Evolutionary conservation across 2,888 invertebrate species (phyloP).

Genomic region (Diabrotica balteata): DNA sequence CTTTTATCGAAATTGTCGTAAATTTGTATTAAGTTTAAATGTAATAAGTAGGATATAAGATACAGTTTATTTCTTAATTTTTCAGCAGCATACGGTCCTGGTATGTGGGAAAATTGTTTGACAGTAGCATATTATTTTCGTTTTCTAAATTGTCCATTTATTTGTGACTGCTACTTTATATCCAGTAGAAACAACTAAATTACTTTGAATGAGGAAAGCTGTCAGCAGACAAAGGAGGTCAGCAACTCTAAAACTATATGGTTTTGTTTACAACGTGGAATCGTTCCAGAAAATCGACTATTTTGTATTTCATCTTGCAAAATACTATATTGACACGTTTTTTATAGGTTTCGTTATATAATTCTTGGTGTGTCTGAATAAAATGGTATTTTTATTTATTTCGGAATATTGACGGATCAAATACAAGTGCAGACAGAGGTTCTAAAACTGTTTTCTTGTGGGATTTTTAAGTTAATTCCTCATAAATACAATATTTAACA

Average conservation of each 20-base stretch:
- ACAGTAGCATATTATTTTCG: constrained; percentile 21
- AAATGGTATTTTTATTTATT: too few relatives aligned
- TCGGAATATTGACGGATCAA: too few relatives aligned
- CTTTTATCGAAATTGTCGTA: too few relatives aligned
- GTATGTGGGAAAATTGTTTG: constrained; percentile 13
- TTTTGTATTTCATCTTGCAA: constrained; percentile 12
- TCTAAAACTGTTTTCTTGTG: too few relatives aligned
- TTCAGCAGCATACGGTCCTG: constrained; percentile 9
- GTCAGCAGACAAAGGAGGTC: constrained; percentile 15
- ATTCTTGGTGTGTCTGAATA: too few relatives aligned
- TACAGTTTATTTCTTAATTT: not conserved
- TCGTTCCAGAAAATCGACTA: constrained; percentile 16
- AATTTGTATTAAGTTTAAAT: too few relatives aligned
- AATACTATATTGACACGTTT: not conserved
- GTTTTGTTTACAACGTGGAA: constrained; percentile 24
- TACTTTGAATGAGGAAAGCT: constrained; percentile 28
- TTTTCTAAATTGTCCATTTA: constrained; percentile 29
- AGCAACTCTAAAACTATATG: constrained; percentile 18
- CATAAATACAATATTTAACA: too few relatives aligned
- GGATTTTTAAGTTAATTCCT: too few relatives aligned
- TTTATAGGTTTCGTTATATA: not conserved
- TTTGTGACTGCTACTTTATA: constrained; percentile 27
- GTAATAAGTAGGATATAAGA: too few relatives aligned
- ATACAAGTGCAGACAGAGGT: too few relatives aligned
- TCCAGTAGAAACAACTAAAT: constrained; percentile 27